Conservation (phyloP, 2,888 invertebrate species). For the Trichogramma dendrolimi region DNA sequence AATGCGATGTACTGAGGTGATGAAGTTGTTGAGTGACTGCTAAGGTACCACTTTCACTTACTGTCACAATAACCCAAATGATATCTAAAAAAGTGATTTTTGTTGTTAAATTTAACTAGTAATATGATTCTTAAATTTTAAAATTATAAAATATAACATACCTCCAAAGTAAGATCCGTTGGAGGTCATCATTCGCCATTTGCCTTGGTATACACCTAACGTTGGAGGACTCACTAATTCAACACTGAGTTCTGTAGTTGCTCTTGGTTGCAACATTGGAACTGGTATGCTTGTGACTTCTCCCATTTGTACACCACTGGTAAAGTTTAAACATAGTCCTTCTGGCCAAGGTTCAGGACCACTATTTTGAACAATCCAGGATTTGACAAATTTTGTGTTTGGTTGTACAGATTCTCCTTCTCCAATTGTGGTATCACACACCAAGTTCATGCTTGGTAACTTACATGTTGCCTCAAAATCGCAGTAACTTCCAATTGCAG, state of each 20-base stretch:
- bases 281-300: slow-evolving; percentile 60
- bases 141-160: slow-evolving; percentile 43
- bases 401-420: slow-evolving; percentile 74
- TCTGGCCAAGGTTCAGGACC: slow-evolving; percentile 86
- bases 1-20: slow-evolving; percentile 55
- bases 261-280: slow-evolving; percentile 71
- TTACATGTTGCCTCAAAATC: slow-evolving; percentile 75
- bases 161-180: slow-evolving; percentile 91
- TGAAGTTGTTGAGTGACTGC: slow-evolving; percentile 76
- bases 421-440: slow-evolving; percentile 70
- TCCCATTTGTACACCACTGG: slow-evolving; percentile 65
- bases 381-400: slow-evolving; percentile 72
- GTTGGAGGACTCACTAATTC: slow-evolving; percentile 74
- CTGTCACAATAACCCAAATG: slow-evolving; percentile 76
- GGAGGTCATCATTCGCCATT: slow-evolving; percentile 85
- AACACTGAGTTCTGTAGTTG: slow-evolving; percentile 71
- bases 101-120: not conserved
- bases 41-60: slow-evolving; percentile 75
- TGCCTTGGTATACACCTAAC: slow-evolving; percentile 75
- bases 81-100: slow-evolving; percentile 58
- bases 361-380: slow-evolving; percentile 84
- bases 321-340: slow-evolving; percentile 73
- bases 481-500: slow-evolving; percentile 92
- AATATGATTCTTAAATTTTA: slow-evolving; percentile 27
- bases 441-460: slow-evolving; percentile 73